Percentiles rank a stretch among this genome's conserved stretches.
phyloP scores from a whole-genome alignment of 2,113 vertebrate genomes.

The Recurvirostra avosetta region DNA sequence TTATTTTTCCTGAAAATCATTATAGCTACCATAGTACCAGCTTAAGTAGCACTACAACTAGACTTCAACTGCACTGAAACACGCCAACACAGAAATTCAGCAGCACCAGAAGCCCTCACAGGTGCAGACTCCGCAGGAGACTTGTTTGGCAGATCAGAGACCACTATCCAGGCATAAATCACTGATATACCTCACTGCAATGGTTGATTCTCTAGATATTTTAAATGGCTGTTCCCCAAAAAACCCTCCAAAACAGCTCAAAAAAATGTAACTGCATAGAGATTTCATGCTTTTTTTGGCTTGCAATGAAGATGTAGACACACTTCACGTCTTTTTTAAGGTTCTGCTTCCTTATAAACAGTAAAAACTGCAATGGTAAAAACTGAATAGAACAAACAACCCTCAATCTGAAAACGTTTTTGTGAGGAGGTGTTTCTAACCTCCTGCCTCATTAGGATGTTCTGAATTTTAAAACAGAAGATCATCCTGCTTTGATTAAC shows the following conservation, averaged over 20 bases:
- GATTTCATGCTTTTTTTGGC: neutral
- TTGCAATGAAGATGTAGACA: neutral
- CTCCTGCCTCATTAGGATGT: neutral
- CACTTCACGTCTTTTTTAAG: neutral
- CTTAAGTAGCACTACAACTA: neutral
- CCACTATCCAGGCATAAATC: neutral
- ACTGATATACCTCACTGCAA: neutral
- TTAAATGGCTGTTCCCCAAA: neutral
- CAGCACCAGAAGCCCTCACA: neutral
- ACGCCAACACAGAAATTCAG: neutral
- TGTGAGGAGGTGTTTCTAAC: neutral
- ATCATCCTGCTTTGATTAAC: neutral
- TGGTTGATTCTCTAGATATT: neutral
- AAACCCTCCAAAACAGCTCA: neutral
- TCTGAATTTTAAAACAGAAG: neutral
- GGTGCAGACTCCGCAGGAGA: neutral
- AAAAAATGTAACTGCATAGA: neutral
- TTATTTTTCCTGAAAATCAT: neutral
- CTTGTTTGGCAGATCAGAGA: neutral
- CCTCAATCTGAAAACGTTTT: neutral
- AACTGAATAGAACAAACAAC: neutral
- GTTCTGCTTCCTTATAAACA: neutral
- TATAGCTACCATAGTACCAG: neutral
- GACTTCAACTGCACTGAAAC: neutral
- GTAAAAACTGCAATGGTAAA: neutral